phyloP scores from a whole-genome alignment of 2,113 vertebrate species.

The Craseonycteris thonglongyai region DNA sequence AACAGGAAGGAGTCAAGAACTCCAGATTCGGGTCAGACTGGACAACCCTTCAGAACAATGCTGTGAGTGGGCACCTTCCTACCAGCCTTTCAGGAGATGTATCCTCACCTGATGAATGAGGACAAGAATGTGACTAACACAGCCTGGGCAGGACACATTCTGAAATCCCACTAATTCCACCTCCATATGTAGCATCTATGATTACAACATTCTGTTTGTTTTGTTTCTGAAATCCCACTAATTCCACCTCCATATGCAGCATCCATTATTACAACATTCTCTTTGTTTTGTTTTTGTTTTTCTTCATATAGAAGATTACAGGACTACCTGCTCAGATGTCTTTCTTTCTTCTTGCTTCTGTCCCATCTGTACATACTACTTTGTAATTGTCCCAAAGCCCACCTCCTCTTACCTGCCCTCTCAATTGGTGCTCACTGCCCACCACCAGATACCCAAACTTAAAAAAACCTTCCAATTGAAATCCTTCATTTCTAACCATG shows the following conservation, averaged over 20 bases:
- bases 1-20: neutral
- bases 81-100: neutral
- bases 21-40: neutral
- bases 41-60: neutral
- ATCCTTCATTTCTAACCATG: neutral
- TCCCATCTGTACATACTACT: neutral
- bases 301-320: neutral
- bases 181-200: neutral
- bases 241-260: no score
- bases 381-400: neutral
- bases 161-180: neutral
- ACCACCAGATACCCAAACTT: neutral
- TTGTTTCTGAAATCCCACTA: neutral
- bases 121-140: rapidly evolving
- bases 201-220: neutral
- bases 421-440: neutral
- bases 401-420: neutral
- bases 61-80: no score
- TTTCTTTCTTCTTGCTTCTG: neutral
- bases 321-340: neutral
- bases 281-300: neutral
- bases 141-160: no score
- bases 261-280: neutral
- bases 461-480: neutral
- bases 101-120: neutral